These are phyloP conservation scores for Ormyrus pomaceus DNA, from an alignment of 2,888 invertebrate species.

Conservation along the genomic window DNA sequence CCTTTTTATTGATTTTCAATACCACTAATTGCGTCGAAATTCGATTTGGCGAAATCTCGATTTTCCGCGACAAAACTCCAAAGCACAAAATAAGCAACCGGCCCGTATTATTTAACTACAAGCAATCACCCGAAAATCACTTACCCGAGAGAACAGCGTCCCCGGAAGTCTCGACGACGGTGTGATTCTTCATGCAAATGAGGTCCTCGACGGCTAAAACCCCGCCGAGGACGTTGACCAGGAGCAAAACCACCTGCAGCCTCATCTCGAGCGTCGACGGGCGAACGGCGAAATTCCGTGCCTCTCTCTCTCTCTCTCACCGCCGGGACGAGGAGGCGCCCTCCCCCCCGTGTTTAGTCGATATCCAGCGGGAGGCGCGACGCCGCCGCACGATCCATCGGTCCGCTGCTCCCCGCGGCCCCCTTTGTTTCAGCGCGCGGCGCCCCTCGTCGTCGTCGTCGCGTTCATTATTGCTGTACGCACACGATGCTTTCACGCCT, in stretches of 20 bases:
- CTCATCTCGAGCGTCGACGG: neutral
- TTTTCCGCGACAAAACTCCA: too few species aligned
- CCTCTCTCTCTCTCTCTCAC: too few species aligned
- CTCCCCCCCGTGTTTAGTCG: slow-evolving; percentile 62
- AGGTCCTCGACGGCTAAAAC: slow-evolving; percentile 60
- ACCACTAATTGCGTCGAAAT: too few species aligned
- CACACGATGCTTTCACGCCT: too few species aligned
- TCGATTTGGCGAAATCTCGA: too few species aligned
- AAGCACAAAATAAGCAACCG: too few species aligned
- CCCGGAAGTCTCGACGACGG: slow-evolving; percentile 68
- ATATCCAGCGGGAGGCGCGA: slow-evolving; percentile 57
- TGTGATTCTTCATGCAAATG: slow-evolving; percentile 66
- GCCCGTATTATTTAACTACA: too few species aligned
- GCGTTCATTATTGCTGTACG: too few species aligned
- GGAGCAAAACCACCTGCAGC: slow-evolving; percentile 11
- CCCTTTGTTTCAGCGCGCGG: neutral
- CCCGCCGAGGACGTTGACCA: slow-evolving; percentile 53
- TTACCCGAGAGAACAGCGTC: slow-evolving; percentile 71
- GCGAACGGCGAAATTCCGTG: too few species aligned
- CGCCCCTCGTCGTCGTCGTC: neutral
- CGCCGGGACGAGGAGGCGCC: too few species aligned
- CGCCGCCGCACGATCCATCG: slow-evolving; percentile 6
- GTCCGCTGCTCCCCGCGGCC: neutral
- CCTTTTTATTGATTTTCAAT: too few species aligned
- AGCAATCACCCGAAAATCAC: neutral